These are phyloP conservation scores for Megaustenia siamemsis DNA, from an alignment of 2,888 invertebrate species.

Conservation along the genomic window DNA sequence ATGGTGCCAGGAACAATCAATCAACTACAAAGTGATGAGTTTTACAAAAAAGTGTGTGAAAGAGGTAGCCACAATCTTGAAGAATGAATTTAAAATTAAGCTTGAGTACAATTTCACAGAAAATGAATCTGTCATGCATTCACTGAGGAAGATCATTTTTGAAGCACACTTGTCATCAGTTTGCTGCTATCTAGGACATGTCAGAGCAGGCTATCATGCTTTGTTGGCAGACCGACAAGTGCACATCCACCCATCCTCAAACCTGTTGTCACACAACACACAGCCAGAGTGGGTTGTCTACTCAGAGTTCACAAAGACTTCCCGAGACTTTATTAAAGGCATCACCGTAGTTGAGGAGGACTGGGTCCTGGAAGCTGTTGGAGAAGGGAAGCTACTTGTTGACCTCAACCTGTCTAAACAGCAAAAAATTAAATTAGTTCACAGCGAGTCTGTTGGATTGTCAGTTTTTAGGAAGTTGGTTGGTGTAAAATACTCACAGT, in stretches of 20 bases:
- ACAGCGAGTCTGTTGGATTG: slow-evolving; percentile 63
- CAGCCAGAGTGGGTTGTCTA: slow-evolving; percentile 72
- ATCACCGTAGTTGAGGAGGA: slow-evolving; percentile 68
- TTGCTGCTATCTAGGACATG: slow-evolving; percentile 69
- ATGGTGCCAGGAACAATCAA: slow-evolving; percentile 76
- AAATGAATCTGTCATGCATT: slow-evolving; percentile 51
- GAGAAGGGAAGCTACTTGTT: slow-evolving; percentile 53
- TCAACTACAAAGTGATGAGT: slow-evolving; percentile 77
- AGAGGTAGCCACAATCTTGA: slow-evolving; percentile 65
- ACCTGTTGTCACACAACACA: slow-evolving; percentile 62
- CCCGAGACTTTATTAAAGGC: slow-evolving; percentile 69
- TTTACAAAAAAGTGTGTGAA: slow-evolving; percentile 66
- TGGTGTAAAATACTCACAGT: slow-evolving; percentile 58
- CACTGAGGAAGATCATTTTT: slow-evolving; percentile 66
- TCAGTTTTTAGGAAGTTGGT: slow-evolving; percentile 63
- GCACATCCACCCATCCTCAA: slow-evolving; percentile 74
- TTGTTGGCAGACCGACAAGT: slow-evolving; percentile 62
- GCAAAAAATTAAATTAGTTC: slow-evolving; percentile 58
- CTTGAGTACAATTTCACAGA: slow-evolving; percentile 59
- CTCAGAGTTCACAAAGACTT: slow-evolving; percentile 69
- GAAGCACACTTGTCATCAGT: slow-evolving; percentile 66
- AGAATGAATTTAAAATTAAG: slow-evolving; percentile 61
- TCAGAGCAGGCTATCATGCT: slow-evolving; percentile 69
- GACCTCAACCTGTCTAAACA: slow-evolving; percentile 59
- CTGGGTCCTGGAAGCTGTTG: slow-evolving; percentile 60